Percentiles rank a stretch among this genome's conserved stretches.
Evolutionary conservation across 2,797 vertebrate species (phyloP).

Genomic region (Nyctibius grandis): DNA sequence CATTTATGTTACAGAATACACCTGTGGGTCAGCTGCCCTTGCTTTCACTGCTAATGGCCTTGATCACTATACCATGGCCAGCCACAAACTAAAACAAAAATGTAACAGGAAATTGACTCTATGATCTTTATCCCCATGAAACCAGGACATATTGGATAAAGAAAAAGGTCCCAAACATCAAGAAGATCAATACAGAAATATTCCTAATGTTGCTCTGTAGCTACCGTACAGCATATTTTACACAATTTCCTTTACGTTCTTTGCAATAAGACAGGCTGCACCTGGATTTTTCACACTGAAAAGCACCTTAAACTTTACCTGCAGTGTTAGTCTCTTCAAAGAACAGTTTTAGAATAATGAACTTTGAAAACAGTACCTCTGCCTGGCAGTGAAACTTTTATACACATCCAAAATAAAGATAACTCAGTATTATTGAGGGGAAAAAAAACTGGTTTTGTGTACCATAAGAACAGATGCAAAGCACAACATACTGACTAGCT

Average conservation of each 20-base stretch:
- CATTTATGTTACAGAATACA: no score
- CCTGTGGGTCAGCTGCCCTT: no score
- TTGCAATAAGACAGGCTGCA: neutral
- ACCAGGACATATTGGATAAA: neutral
- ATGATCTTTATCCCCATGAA: no score
- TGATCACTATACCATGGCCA: no score
- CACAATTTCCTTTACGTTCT: neutral
- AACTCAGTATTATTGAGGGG: neutral
- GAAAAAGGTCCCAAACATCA: neutral
- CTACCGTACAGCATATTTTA: neutral
- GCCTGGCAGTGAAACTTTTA: neutral
- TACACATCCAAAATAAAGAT: neutral
- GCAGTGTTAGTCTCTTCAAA: neutral
- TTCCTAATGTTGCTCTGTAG: neutral
- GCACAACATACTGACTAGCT: neutral
- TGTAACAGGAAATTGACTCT: no score
- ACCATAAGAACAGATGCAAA: neutral
- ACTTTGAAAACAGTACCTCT: neutral
- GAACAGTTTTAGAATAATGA: neutral
- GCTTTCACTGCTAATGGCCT: no score
- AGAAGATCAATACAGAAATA: neutral
- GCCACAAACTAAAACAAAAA: no score
- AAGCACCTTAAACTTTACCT: neutral
- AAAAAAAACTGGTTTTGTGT: neutral
- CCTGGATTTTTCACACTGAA: neutral